Evolutionary conservation across 2,113 vertebrate species (phyloP).

Genomic region (Syngnathus floridae): DNA sequence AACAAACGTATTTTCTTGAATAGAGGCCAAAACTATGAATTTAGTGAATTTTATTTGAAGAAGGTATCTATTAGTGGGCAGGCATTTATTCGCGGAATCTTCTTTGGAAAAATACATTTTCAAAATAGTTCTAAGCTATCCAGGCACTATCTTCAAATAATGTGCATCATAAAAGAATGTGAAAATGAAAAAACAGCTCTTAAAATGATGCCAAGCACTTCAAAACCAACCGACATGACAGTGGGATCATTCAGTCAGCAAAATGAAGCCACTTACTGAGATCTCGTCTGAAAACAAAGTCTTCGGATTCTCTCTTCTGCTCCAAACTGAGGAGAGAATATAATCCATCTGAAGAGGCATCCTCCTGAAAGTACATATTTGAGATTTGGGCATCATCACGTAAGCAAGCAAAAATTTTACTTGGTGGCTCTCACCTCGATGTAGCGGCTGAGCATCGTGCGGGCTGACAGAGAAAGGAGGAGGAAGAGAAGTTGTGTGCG

Average conservation of each 20-base stretch:
- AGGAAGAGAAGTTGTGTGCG: constrained; percentile 55
- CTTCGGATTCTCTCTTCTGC: constrained; percentile 60
- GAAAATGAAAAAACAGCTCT: too few relatives aligned
- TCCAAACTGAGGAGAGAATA: constrained; percentile 57
- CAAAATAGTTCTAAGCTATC: too few relatives aligned
- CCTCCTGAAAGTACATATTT: constrained; percentile 37
- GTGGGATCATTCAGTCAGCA: background rate
- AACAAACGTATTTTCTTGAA: too few relatives aligned
- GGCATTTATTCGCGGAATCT: too few relatives aligned
- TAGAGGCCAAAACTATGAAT: too few relatives aligned
- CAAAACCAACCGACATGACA: background rate
- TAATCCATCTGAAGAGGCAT: constrained; percentile 50
- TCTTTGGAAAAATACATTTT: too few relatives aligned
- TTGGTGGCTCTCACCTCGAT: constrained; percentile 44
- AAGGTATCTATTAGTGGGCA: background rate
- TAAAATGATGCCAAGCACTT: too few relatives aligned
- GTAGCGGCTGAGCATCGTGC: constrained; percentile 49
- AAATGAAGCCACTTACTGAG: constrained; percentile 54
- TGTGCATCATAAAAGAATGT: too few relatives aligned
- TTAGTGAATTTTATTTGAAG: too few relatives aligned
- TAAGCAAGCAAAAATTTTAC: background rate
- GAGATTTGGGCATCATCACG: background rate
- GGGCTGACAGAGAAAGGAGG: constrained; percentile 48
- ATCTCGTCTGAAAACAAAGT: constrained; percentile 61
- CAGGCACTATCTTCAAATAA: too few relatives aligned